Evolutionary conservation across 2,888 invertebrate species (phyloP), one percentile per base, ranked within the genome.

Genomic region (Zygothrica quintamaculata): DNA sequence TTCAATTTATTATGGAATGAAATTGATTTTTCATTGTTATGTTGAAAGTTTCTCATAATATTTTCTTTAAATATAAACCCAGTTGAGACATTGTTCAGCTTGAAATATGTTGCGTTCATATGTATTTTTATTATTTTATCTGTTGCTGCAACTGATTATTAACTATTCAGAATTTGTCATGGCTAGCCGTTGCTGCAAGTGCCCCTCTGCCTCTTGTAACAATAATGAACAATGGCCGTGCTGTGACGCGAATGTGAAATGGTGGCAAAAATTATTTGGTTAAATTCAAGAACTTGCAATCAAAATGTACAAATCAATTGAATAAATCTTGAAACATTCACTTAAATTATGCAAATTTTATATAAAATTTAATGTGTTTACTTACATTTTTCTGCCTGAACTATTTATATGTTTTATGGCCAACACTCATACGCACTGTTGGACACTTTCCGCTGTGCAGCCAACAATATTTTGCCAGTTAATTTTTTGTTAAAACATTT

Each of bases 21-120:
- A n/a, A 43, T 57, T 42, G 51, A 58, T 58, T 58, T 44, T 29
- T 39, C 37, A 52, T 29, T 51, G 29, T 57, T 34, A 50, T 56
- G 55, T 48, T 31, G 31, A 4, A 6, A 16, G 7, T 56, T 57
- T 33, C 40, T 33, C 12, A 11, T 50, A 7, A 1, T 1, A 1
- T 40, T n/a, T n/a, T n/a, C n/a, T n/a, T n/a, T 1, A 13, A 13
- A 11, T 12, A 39, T n/a, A 1, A 18, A 3, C 18, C 0, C 1
- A 25, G 11, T 18, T 25, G 6, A 9, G 11, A 11, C 3, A 1
- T n/a, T 16, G 40, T 6, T 40, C 18, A 40, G 40, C 22, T 25
- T 40, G 5, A 34, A 11, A 16, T n/a, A 13, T 37, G 9, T n/a
- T n/a, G 11, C 6, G n/a, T 15, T 7, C 5, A 15, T 5, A 2